These are phyloP conservation scores for Rhinolophus sinicus DNA, from an alignment of 2,113 vertebrate genomes.

Conservation along the genomic window DNA sequence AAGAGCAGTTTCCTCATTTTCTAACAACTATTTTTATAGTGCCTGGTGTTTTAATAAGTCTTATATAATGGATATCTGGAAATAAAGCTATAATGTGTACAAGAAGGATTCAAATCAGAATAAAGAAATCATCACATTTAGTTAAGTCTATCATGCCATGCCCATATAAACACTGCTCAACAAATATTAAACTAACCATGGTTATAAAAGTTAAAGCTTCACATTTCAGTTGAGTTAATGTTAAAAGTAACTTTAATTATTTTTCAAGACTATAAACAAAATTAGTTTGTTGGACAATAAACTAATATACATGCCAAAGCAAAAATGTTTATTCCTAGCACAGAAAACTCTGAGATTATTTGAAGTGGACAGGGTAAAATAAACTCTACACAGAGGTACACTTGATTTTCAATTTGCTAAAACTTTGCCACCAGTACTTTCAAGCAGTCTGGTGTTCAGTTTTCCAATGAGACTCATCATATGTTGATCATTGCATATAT, in stretches of 20 bases:
- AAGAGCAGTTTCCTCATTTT: conserved; percentile 27
- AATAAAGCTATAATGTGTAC: conserved; percentile 24
- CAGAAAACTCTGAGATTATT: not conserved
- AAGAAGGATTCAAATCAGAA: not conserved
- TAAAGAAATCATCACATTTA: conserved; percentile 1
- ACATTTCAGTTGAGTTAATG: not conserved
- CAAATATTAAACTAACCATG: not conserved
- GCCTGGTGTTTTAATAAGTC: not conserved
- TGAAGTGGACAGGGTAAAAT: not conserved
- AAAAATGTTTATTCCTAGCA: conserved; percentile 31
- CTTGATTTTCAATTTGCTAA: conserved; percentile 36
- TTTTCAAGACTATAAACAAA: conserved; percentile 21
- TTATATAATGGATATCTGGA: not conserved
- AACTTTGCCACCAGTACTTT: not conserved
- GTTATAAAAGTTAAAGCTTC: conserved; percentile 11
- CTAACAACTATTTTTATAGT: not conserved
- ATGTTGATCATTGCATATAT: not conserved
- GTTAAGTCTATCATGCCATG: not conserved
- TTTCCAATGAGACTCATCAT: conserved; percentile 1
- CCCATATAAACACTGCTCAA: not conserved
- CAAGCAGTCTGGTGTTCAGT: not conserved
- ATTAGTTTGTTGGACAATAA: conserved; percentile 1
- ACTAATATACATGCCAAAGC: not conserved
- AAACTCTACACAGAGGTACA: not conserved
- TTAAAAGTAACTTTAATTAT: conserved; percentile 17